Conservation (phyloP, 2,888 invertebrate species). For the Marronus borbonicus region DNA sequence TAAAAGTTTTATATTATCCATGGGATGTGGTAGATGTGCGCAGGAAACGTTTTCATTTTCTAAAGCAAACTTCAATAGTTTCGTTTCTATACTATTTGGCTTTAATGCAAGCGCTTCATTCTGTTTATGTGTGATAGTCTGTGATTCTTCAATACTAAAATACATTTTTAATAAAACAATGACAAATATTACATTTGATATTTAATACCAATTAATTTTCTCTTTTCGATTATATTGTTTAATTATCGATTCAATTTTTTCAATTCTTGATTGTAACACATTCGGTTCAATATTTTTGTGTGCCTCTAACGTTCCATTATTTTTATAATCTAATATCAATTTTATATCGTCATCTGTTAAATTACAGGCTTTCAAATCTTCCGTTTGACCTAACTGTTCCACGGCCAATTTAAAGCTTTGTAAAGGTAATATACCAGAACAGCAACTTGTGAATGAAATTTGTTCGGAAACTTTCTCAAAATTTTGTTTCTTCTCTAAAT, state of each 20-base stretch:
- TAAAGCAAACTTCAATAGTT: constrained; percentile 64
- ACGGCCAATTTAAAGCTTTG: constrained; percentile 70
- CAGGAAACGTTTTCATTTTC: constrained; percentile 50
- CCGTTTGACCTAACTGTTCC: constrained; percentile 68
- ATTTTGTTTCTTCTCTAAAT: constrained; percentile 54
- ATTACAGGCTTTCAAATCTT: constrained; percentile 71
- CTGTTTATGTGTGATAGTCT: constrained; percentile 30
- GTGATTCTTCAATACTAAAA: constrained; percentile 17
- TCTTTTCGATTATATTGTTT: constrained; percentile 51
- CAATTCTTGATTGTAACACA: constrained; percentile 52
- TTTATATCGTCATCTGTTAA: constrained; percentile 72
- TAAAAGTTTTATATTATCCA: constrained; percentile 72
- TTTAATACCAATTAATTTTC: constrained; percentile 42
- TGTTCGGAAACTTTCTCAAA: constrained; percentile 60
- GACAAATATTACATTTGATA: constrained; percentile 7
- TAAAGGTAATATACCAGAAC: constrained; percentile 70
- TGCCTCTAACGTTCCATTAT: constrained; percentile 64
- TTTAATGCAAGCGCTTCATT: constrained; percentile 59
- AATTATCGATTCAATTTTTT: constrained; percentile 54
- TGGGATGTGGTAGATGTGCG: constrained; percentile 68
- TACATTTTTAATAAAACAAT: constrained; percentile 2
- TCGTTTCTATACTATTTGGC: constrained; percentile 65
- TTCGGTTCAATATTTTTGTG: constrained; percentile 62
- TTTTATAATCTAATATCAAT: constrained; percentile 71
- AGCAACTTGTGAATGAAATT: constrained; percentile 60